Base-by-base conservation (phyloP, 2,888 invertebrate species). In the Bombyx huttoni region DNA sequence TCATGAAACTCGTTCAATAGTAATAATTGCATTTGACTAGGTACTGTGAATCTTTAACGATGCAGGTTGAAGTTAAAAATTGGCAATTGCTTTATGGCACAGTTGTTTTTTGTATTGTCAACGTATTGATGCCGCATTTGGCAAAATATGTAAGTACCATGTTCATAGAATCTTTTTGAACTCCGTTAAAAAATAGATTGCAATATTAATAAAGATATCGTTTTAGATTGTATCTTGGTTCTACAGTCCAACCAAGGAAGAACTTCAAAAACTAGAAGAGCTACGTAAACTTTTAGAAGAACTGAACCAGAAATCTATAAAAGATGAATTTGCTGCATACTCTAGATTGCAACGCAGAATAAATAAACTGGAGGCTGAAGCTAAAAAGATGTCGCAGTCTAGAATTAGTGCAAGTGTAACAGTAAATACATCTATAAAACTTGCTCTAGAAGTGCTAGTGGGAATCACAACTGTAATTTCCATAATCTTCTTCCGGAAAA, bases 331-430 rank as follows among this genome's bases (percentile, higher is more conserved):
- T 74, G 90, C 90, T 7, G 86, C 89, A 45, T 90, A 89, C 67
- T 90, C 91, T 1, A 91, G 90, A 69, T 57, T 91, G 45, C 91
- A 91, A 65, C 75, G 91, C 48, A 89, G 81, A 71, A 90, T 91
- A 24, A 90, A 88, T 58, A 83, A 75, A 60, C 65, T 91, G n/a
- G 90, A 91, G 62, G 70, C 67, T 53, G 68, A 84, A 53, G 60
- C 90, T 35, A 83, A 86, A 64, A 81, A 84, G 45, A 70, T 69
- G 47, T 75, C 85, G 13, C 81, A 88, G 52, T 62, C 69, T 8
- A 69, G 88, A 6, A 70, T 83, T 46, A 78, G 74, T 54, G 86
- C 77, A 55, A 81, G 69, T 53, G 59, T 86, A 46, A 81, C 86
- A 6, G 61, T 86, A 0, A 89, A 83, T 62, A 75, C 83, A 46